These are phyloP conservation scores for Temnothorax nylanderi DNA, from an alignment of 1,140 invertebrate genomes.

Conservation along the genomic window DNA sequence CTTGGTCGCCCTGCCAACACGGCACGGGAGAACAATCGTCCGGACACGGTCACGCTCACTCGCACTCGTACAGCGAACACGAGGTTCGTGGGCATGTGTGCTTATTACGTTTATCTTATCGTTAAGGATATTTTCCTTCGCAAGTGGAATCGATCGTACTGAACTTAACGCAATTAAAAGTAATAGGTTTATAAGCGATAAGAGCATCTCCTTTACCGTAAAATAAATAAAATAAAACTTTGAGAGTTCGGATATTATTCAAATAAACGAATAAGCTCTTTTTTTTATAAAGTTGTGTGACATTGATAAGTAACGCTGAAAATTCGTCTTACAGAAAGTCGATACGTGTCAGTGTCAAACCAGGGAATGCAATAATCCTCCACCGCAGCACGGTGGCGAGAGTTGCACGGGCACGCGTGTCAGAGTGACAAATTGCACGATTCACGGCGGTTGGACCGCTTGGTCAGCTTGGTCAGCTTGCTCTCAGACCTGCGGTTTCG, in stretches of 20 bases:
- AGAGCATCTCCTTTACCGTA: background rate
- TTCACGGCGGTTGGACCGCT: constrained; percentile 94
- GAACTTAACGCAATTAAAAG: background rate
- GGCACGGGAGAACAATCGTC: constrained; percentile 81
- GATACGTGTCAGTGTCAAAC: constrained; percentile 93
- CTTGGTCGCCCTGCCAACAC: constrained; percentile 84
- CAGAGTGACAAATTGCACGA: constrained; percentile 91
- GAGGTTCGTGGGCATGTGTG: constrained; percentile 61
- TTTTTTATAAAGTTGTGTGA: background rate
- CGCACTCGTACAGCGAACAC: constrained; percentile 67
- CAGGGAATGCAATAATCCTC: constrained; percentile 93
- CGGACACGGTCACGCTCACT: constrained; percentile 60
- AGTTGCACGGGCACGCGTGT: constrained; percentile 87
- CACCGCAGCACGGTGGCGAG: constrained; percentile 91
- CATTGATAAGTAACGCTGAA: background rate
- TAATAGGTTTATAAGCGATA: background rate
- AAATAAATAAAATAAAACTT: background rate
- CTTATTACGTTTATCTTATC: background rate
- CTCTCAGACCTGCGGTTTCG: constrained; percentile 91
- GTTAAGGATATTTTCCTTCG: background rate
- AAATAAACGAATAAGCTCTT: background rate
- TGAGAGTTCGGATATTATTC: no score
- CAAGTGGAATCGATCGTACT: background rate
- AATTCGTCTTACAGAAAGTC: constrained; percentile 56
- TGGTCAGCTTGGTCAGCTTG: constrained; percentile 96